Conservation (phyloP, 2,797 vertebrate genomes). For the Bovichtus variegatus region DNA sequence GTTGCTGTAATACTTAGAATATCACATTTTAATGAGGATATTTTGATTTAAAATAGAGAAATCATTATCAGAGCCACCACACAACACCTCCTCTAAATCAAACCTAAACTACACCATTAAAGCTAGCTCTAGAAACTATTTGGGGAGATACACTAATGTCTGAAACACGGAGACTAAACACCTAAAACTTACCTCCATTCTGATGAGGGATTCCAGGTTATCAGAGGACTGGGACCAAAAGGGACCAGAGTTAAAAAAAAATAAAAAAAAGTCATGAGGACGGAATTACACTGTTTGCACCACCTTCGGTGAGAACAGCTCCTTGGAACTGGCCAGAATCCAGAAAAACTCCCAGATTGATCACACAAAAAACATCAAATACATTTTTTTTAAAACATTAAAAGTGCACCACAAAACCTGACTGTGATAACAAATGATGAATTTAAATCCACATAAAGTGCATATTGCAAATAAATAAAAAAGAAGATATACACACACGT, state of each 20-base stretch:
- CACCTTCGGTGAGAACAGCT: neutral
- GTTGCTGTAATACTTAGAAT: neutral
- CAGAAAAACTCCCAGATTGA: neutral
- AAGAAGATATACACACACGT: too few relatives aligned
- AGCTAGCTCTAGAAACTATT: conserved; percentile 11
- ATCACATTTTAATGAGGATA: neutral
- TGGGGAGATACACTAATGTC: conserved; percentile 10
- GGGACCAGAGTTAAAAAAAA: conserved; percentile 61
- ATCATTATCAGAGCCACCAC: conserved; percentile 1
- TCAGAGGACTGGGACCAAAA: conserved; percentile 76
- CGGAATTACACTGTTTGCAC: conserved; percentile 29
- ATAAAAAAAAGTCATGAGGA: conserved; percentile 59
- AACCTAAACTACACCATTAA: conserved; percentile 15
- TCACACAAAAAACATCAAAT: too few relatives aligned
- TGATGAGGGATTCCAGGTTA: conserved; percentile 76
- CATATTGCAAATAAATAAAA: too few relatives aligned
- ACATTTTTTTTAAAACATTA: too few relatives aligned
- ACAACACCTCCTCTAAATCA: neutral
- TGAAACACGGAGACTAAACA: conserved; percentile 21
- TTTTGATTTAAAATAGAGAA: neutral
- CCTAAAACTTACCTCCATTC: conserved; percentile 82
- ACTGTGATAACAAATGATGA: too few relatives aligned
- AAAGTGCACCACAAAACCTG: too few relatives aligned
- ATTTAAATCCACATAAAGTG: too few relatives aligned
- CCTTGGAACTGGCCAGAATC: neutral